Conservation (phyloP, 2,113 vertebrate species). For the Hemibagrus wyckioides region DNA sequence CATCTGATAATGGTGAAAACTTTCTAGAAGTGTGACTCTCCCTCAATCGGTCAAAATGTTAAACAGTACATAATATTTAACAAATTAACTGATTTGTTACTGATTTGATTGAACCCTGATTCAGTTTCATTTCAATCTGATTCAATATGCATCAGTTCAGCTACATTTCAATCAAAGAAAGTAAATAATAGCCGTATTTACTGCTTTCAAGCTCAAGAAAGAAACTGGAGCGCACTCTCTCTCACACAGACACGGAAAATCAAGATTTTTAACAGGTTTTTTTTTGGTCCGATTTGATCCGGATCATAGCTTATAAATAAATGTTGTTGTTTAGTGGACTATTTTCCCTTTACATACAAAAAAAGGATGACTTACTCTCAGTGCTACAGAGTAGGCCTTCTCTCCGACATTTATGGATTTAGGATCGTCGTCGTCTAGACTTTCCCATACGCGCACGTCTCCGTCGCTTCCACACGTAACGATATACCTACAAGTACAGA, state of each 20-base stretch:
- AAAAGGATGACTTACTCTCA: slow-evolving; percentile 77
- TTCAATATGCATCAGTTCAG: not conserved
- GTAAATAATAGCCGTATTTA: not conserved
- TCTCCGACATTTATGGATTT: slow-evolving; percentile 94
- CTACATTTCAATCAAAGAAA: not conserved
- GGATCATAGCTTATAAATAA: not conserved
- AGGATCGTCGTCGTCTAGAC: slow-evolving; percentile 92
- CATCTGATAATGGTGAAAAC: not conserved
- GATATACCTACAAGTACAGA: slow-evolving; percentile 75
- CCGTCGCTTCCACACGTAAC: slow-evolving; percentile 95
- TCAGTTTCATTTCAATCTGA: not conserved
- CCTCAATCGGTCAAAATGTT: not conserved
- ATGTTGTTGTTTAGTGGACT: not conserved
- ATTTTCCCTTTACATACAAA: not conserved
- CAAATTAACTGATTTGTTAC: not conserved
- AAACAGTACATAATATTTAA: not conserved
- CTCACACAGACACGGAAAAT: too few relatives aligned
- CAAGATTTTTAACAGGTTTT: not conserved
- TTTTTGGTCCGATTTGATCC: not conserved
- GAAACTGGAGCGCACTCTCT: too few relatives aligned
- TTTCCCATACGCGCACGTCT: slow-evolving; percentile 93
- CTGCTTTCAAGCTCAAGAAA: too few relatives aligned
- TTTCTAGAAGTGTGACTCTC: not conserved
- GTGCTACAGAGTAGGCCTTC: slow-evolving; percentile 86
- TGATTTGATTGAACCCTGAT: not conserved